These are phyloP conservation scores for Spodoptera frugiperda DNA, from an alignment of 1,140 invertebrate genomes.

Conservation along the genomic window DNA sequence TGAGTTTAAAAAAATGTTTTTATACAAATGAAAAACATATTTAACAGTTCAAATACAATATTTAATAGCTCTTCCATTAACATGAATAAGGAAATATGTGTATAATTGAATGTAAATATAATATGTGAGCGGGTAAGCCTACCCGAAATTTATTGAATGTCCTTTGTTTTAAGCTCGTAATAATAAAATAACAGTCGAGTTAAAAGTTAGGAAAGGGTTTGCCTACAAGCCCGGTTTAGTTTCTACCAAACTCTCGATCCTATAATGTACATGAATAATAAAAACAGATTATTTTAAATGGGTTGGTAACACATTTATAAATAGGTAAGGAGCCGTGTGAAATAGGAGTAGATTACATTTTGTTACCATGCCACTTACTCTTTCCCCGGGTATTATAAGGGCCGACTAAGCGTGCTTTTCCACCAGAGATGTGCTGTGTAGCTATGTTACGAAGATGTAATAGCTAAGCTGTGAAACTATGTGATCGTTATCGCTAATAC, in stretches of 20 bases:
- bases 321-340: no score
- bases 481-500: no score
- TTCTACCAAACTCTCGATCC: background rate
- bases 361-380: no score
- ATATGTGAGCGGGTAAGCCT: background rate
- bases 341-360: no score
- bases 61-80: background rate
- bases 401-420: no score
- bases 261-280: background rate
- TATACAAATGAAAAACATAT: no score
- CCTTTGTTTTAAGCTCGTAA: constrained; percentile 16
- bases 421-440: no score
- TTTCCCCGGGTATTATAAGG: no score
- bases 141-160: background rate
- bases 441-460: no score
- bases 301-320: no score
- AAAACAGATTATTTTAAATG: background rate
- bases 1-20: no score
- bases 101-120: background rate
- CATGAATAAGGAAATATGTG: background rate
- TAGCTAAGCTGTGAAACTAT: no score
- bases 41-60: background rate
- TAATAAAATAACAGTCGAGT: constrained; percentile 9
- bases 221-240: background rate
- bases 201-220: constrained; percentile 12